Evolutionary conservation across 2,113 vertebrate genomes (phyloP).

Genomic region (Atractosteus spatula): DNA sequence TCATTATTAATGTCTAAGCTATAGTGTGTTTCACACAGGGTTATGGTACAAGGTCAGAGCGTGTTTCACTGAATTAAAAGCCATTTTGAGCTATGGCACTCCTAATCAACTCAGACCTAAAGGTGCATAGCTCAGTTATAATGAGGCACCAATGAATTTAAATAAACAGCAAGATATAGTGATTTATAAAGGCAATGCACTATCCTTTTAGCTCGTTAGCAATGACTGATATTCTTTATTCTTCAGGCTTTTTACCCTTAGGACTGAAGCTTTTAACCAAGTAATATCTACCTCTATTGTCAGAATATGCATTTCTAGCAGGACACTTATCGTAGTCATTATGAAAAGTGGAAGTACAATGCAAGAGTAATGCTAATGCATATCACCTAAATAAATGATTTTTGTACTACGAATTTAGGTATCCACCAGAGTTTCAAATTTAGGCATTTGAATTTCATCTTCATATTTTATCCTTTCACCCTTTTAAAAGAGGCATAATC

Average conservation of each 20-base stretch:
- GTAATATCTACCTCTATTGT: constrained; percentile 76
- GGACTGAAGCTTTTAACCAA: constrained; percentile 79
- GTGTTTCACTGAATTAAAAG: constrained; percentile 99
- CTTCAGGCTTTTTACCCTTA: constrained; percentile 76
- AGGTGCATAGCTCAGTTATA: constrained; percentile 99
- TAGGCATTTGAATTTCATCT: constrained; percentile 65
- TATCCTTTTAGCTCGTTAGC: constrained; percentile 99
- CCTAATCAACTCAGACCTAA: constrained; percentile 99
- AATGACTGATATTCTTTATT: constrained; percentile 89
- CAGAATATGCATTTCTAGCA: constrained; percentile 63
- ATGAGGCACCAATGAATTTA: constrained; percentile 99
- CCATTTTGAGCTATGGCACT: constrained; percentile 97
- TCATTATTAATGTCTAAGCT: constrained; percentile 99
- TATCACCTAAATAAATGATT: constrained; percentile 73
- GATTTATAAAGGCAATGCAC: constrained; percentile 94
- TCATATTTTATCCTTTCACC: constrained; percentile 63
- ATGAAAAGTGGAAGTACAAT: constrained; percentile 77
- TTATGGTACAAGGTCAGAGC: constrained; percentile 98
- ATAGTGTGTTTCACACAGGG: constrained; percentile 92
- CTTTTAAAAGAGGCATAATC: constrained; percentile 65
- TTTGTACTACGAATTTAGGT: constrained; percentile 57
- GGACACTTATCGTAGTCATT: constrained; percentile 78
- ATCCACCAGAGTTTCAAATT: constrained; percentile 52
- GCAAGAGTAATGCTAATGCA: constrained; percentile 72
- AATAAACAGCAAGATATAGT: constrained; percentile 96